Base-by-base conservation (phyloP, 2,797 vertebrate genomes). In the Macroramphosus scolopax region DNA sequence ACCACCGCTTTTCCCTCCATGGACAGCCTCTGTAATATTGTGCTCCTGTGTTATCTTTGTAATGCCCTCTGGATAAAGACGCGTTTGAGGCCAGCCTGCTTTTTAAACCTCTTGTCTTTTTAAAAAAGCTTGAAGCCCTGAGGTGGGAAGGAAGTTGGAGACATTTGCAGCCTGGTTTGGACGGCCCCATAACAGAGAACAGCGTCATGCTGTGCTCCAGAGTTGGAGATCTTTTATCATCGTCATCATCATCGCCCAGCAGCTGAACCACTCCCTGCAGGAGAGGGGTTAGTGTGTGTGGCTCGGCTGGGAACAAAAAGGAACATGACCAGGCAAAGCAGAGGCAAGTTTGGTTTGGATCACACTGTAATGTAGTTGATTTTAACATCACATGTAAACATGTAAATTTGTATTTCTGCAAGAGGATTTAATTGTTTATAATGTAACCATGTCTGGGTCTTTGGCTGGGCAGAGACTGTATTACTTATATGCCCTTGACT, bases 331-430 rank as follows among this genome's bases (percentile, higher is more conserved):
- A 65, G 67, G 75, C 69, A 48, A 59, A 60, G 72, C 61, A 58
- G 71, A 47, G 76, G 68, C 43, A 26, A 51, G 64, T 75, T 79
- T 63, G 75, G 81, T 76, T 78, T 75, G 66, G 72, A 82, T 87
- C 81, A 71, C 83, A 79, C 82, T 88, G 83, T 88, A 84, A 86
- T 79, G 81, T 86, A 78, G 75, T 87, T 67, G 59, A 84, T 86
- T 88, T 84, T 80, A 89, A 89, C 80, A 83, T 70, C 75, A 77
- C 68, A 51, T 87, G 87, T 87, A 89, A 83, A 89, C 81, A 80
- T 89, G 83, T 88, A 89, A 78, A 89, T 84, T 86, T 89, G 86
- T 88, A 87, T 87, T 82, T 86, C 85, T 81, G 86, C 85, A 77
- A 88, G 86, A 77, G 75, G 83, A 85, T 84, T 86, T 82, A 79